A percentile compares a stretch with the other conserved stretches of the same genome.
phyloP scores from a whole-genome alignment of 2,113 vertebrate genomes.

The Haemorhous mexicanus region DNA sequence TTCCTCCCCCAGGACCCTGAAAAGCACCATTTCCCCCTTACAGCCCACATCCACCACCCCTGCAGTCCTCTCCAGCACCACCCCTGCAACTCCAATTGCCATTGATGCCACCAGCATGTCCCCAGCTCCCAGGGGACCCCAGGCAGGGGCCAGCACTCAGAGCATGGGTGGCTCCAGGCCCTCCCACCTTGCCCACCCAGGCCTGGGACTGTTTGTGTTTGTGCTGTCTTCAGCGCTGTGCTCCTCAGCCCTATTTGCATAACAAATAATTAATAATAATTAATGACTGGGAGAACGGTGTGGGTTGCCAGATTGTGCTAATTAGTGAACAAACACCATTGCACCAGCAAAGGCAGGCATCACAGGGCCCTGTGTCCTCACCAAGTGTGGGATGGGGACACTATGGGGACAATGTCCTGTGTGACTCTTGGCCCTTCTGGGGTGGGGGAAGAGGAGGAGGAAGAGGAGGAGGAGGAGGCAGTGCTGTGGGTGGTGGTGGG shows the following conservation, averaged over 20 bases:
- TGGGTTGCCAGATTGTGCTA: conserved; percentile 28
- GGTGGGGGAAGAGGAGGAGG: background rate
- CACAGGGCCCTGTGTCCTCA: background rate
- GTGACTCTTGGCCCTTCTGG: background rate
- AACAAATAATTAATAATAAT: conserved; percentile 67
- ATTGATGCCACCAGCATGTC: rapidly evolving
- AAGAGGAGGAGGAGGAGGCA: background rate
- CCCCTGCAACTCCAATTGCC: background rate
- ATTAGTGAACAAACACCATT: background rate
- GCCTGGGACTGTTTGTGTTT: background rate
- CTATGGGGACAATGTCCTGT: rapidly evolving
- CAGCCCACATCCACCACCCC: background rate
- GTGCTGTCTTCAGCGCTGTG: background rate
- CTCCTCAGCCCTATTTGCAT: conserved; percentile 37
- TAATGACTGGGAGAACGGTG: background rate
- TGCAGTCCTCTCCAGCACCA: background rate
- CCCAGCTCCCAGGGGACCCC: background rate
- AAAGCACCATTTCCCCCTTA: rapidly evolving
- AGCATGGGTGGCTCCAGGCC: rapidly evolving
- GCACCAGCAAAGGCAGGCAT: rapidly evolving
- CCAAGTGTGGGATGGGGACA: background rate
- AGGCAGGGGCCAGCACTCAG: rapidly evolving
- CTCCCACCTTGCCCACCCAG: rapidly evolving
- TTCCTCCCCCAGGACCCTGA: background rate
- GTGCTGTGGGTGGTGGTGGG: background rate